Percentiles rank a stretch among this genome's conserved stretches.
These are phyloP conservation scores for Drosophila quinaria DNA, from an alignment of 2,888 invertebrate species.

Conservation along the genomic window DNA sequence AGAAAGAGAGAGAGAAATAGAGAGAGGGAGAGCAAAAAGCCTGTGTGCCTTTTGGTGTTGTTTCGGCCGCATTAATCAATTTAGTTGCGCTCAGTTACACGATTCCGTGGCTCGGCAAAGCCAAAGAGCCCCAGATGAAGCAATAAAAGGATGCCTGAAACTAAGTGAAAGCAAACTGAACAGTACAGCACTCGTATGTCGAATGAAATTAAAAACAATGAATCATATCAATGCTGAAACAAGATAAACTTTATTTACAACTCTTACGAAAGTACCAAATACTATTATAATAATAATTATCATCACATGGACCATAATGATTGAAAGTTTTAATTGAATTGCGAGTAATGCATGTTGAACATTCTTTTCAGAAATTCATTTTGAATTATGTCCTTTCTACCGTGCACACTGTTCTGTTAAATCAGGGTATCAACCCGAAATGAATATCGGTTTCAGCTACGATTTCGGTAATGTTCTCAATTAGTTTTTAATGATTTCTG, in stretches of 20 bases:
- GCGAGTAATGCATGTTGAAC: background rate
- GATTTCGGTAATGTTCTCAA: no score
- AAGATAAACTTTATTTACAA: background rate
- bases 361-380: background rate
- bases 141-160: constrained; percentile 2
- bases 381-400: no score
- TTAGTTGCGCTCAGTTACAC: constrained; percentile 33
- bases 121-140: constrained; percentile 14
- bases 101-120: constrained; percentile 15
- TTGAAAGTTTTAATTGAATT: constrained; percentile 7
- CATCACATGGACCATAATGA: background rate
- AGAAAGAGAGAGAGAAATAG: constrained; percentile 9
- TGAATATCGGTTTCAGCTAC: no score
- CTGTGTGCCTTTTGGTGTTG: constrained; percentile 9
- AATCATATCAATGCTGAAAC: constrained; percentile 6
- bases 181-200: background rate
- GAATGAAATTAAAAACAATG: constrained; percentile 18
- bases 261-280: background rate
- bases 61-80: constrained; percentile 32
- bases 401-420: no score
- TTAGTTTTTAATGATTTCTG: no score
- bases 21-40: background rate
- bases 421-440: no score
- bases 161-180: background rate
- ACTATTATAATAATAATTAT: background rate